A percentile compares a stretch with the other conserved stretches of the same genome.
phyloP scores from a whole-genome alignment of 1,140 invertebrate species.

The Drosophila elegans region DNA sequence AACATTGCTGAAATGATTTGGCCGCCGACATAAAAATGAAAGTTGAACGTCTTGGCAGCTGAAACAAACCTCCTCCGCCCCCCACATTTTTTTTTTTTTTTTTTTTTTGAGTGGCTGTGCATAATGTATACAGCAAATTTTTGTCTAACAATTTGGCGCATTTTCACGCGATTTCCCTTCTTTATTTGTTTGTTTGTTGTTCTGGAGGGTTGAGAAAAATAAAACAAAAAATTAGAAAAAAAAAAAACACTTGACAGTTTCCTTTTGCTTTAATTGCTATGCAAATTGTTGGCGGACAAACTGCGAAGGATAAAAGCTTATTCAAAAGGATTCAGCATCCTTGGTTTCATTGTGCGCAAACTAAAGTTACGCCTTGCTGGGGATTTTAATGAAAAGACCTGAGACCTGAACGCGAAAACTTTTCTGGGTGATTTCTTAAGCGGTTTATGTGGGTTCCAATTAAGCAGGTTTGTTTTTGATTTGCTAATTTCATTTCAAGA shows the following conservation, averaged over 20 bases:
- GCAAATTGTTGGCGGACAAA: conserved; percentile 49
- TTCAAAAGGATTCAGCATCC: conserved; percentile 4
- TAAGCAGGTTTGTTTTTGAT: not conserved
- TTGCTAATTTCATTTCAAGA: no score
- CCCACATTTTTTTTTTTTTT: not conserved
- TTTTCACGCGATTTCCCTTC: conserved; percentile 71
- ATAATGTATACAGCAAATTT: conserved; percentile 69
- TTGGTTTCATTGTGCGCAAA: not conserved
- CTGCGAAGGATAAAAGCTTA: not conserved
- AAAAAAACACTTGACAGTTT: conserved; percentile 67
- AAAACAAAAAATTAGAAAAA: not conserved
- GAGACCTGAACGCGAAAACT: not conserved
- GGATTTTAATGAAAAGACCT: conserved; percentile 1
- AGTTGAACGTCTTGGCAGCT: conserved; percentile 42
- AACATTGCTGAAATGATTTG: conserved; percentile 74
- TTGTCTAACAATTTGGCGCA: conserved; percentile 79
- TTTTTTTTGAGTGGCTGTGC: conserved; percentile 37
- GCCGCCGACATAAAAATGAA: conserved; percentile 37
- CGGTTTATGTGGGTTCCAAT: not conserved
- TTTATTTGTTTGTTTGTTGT: conserved; percentile 58
- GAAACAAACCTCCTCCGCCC: not conserved
- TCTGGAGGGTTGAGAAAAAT: conserved; percentile 4
- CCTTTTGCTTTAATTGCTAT: conserved; percentile 68
- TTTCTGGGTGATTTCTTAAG: conserved; percentile 15
- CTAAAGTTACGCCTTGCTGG: not conserved